Conservation (phyloP, 2,113 vertebrate genomes). For the Ellobius talpinus region DNA sequence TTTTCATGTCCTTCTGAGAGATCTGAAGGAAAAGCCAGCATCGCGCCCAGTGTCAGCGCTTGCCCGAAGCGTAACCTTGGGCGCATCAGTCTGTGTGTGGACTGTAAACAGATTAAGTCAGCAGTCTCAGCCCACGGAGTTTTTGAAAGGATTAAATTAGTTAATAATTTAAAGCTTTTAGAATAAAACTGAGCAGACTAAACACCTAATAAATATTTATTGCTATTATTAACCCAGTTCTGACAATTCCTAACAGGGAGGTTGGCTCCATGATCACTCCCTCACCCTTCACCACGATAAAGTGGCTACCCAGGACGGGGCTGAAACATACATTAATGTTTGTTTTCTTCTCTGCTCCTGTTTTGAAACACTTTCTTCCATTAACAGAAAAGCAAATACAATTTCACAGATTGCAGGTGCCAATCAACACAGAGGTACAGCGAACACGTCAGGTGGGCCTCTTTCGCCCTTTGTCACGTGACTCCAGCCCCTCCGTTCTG, state of each 20-base stretch:
- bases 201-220: constrained; percentile 74
- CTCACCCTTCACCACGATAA: not conserved
- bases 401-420: not conserved
- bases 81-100: not conserved
- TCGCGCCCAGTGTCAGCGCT: fast-evolving
- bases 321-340: not conserved
- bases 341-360: not conserved
- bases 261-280: constrained; percentile 35
- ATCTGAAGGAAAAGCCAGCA: not conserved
- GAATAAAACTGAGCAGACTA: not conserved
- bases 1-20: constrained; percentile 2
- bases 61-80: constrained; percentile 12
- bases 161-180: constrained; percentile 74
- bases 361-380: not conserved
- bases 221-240: constrained; percentile 62
- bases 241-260: constrained; percentile 63
- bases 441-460: not conserved
- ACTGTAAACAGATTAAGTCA: constrained; percentile 69
- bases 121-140: constrained; percentile 37
- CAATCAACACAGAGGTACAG: not conserved
- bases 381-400: not conserved
- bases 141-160: constrained; percentile 65
- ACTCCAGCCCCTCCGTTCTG: not conserved
- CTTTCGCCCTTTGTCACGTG: not conserved
- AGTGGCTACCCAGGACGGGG: constrained; percentile 9